Evolutionary conservation across 1,140 invertebrate genomes (phyloP).

Genomic region (Atta texana): DNA sequence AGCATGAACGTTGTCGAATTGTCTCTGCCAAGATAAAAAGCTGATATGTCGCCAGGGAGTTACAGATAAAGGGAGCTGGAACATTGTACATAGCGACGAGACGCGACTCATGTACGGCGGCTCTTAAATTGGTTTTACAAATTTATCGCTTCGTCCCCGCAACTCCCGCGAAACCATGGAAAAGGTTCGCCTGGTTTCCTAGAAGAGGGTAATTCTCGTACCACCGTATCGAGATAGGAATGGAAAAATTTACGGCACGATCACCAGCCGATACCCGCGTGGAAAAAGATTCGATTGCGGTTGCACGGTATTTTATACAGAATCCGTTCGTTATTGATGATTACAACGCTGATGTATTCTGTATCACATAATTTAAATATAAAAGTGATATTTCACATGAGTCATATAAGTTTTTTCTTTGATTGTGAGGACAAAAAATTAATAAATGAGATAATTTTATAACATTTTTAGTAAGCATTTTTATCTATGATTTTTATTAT

Average conservation of each 20-base stretch:
- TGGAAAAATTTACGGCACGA: conserved; percentile 72
- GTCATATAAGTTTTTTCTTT: background rate
- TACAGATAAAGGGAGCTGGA: conserved; percentile 65
- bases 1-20: conserved; percentile 76
- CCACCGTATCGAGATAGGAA: conserved; percentile 65
- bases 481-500: conserved; percentile 3
- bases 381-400: background rate
- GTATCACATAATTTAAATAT: background rate
- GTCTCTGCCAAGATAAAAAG: conserved; percentile 75
- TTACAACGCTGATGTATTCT: background rate
- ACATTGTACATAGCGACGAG: conserved; percentile 19
- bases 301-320: conserved; percentile 46
- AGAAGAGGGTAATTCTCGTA: conserved; percentile 64
- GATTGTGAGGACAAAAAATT: background rate
- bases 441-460: background rate
- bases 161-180: conserved; percentile 49
- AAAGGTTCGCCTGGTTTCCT: conserved; percentile 60
- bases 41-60: conserved; percentile 69
- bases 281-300: conserved; percentile 53
- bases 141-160: conserved; percentile 70
- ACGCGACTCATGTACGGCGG: conserved; percentile 62
- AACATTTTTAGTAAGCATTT: background rate
- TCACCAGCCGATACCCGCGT: conserved; percentile 61
- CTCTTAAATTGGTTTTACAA: conserved; percentile 77
- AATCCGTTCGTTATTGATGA: conserved; percentile 45